These are phyloP conservation scores for Tinea trinotella DNA, from an alignment of 2,888 invertebrate species.

Conservation along the genomic window DNA sequence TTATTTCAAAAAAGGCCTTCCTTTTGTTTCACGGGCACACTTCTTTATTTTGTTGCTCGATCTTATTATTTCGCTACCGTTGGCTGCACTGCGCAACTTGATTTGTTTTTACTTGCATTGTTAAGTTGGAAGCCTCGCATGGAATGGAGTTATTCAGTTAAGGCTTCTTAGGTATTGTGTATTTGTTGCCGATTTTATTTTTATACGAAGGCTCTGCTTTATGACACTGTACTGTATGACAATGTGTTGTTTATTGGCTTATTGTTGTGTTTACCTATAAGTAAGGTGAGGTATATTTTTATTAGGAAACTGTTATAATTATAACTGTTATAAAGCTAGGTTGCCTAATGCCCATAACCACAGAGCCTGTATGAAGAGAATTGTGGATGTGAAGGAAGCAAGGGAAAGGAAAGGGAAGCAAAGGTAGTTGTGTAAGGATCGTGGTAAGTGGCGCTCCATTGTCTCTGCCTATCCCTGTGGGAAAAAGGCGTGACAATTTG, in stretches of 20 bases:
- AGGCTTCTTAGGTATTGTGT: slow-evolving; percentile 61
- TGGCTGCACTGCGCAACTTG: slow-evolving; percentile 56
- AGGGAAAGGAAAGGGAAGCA: too few species aligned
- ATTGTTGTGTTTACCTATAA: background rate
- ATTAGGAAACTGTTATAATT: background rate
- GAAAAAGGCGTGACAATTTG: too few species aligned
- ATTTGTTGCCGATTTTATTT: slow-evolving; percentile 35
- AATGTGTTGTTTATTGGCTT: slow-evolving; percentile 1
- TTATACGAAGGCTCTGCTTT: background rate
- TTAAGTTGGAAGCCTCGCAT: slow-evolving; percentile 28
- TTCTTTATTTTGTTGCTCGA: slow-evolving; percentile 71
- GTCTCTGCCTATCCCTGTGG: too few species aligned
- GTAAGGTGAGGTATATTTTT: background rate
- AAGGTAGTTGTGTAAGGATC: too few species aligned
- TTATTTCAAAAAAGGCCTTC: slow-evolving; percentile 63
- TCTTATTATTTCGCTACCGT: slow-evolving; percentile 73
- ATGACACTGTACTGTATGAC: slow-evolving; percentile 1
- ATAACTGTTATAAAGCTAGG: too few species aligned
- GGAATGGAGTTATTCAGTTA: slow-evolving; percentile 68
- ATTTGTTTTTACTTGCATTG: slow-evolving; percentile 56
- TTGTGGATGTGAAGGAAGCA: too few species aligned
- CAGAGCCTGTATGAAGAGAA: too few species aligned
- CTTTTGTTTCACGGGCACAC: slow-evolving; percentile 61
- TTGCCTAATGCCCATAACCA: too few species aligned
- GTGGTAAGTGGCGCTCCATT: too few species aligned